Evolutionary conservation across 1,140 invertebrate species (phyloP).

Genomic region (Pachyrhynchus sulphureomaculatus): DNA sequence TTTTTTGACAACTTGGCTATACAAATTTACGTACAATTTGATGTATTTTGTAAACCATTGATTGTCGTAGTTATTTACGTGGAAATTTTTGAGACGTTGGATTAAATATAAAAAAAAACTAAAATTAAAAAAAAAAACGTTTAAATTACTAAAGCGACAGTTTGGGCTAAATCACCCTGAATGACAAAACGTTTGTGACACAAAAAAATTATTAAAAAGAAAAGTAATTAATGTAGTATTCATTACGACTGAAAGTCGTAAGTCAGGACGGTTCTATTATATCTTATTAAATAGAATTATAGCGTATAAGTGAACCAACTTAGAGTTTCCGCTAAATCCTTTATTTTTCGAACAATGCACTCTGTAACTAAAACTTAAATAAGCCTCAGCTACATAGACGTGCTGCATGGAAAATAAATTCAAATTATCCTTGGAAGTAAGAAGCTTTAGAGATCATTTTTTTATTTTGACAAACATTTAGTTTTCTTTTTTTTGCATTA

Average conservation of each 20-base stretch:
- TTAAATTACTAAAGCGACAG: conserved; percentile 25
- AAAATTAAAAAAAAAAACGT: background rate
- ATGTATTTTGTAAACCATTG: background rate
- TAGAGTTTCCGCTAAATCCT: too few relatives aligned
- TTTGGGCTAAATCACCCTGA: conserved; percentile 25
- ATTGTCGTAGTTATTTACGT: background rate
- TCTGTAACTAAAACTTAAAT: too few relatives aligned
- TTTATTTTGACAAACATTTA: too few relatives aligned
- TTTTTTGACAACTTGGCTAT: background rate
- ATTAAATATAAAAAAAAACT: background rate
- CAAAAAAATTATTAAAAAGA: background rate
- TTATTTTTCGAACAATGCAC: too few relatives aligned
- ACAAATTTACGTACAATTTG: background rate
- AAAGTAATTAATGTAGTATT: too few relatives aligned
- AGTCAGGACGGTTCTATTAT: background rate
- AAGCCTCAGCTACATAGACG: too few relatives aligned
- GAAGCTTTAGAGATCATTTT: too few relatives aligned
- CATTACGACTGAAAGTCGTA: background rate
- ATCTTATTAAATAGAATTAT: too few relatives aligned
- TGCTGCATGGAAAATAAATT: too few relatives aligned
- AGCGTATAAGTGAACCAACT: too few relatives aligned
- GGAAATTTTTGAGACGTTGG: background rate
- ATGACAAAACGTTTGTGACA: background rate
- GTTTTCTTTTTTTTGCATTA: too few relatives aligned
- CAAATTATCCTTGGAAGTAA: too few relatives aligned